A percentile compares a stretch with the other conserved stretches of the same genome.
Conservation (phyloP, 2,888 invertebrate genomes). For the Hypsopygia costalis region DNA sequence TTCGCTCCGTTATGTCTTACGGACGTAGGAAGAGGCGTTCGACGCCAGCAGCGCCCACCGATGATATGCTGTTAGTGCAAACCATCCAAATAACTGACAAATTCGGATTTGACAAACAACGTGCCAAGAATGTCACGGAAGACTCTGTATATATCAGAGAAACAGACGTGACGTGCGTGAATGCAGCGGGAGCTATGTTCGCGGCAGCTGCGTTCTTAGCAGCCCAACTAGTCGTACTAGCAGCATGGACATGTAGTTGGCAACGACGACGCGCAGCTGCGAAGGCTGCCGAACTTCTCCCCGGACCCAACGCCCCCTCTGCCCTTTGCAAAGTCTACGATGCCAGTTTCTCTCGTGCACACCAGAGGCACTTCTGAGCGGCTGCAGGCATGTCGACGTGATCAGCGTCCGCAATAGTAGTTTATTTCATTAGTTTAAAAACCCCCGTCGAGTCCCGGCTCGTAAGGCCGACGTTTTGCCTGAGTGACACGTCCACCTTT, state of each 20-base stretch:
- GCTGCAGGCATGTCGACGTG: conserved; percentile 58
- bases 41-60: conserved; percentile 79
- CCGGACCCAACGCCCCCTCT: conserved; percentile 79
- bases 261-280: conserved; percentile 87
- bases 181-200: conserved; percentile 89
- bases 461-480: conserved; percentile 41
- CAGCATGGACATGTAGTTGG: conserved; percentile 94
- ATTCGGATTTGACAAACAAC: conserved; percentile 90
- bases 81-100: conserved; percentile 96
- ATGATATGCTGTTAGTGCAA: conserved; percentile 93
- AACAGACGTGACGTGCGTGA: conserved; percentile 84
- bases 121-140: conserved; percentile 82
- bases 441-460: conserved; percentile 68
- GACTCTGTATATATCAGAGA: conserved; percentile 87
- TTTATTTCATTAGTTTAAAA: conserved; percentile 69
- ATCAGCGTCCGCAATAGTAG: conserved; percentile 76
- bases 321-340: conserved; percentile 93
- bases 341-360: conserved; percentile 89
- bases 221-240: conserved; percentile 92
- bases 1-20: conserved; percentile 90
- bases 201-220: conserved; percentile 92
- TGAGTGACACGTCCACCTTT: conserved; percentile 40
- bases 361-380: conserved; percentile 77
- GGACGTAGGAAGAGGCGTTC: conserved; percentile 90
- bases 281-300: conserved; percentile 84